phyloP scores from a whole-genome alignment of 2,113 vertebrate genomes.

The Charadrius vociferus region DNA sequence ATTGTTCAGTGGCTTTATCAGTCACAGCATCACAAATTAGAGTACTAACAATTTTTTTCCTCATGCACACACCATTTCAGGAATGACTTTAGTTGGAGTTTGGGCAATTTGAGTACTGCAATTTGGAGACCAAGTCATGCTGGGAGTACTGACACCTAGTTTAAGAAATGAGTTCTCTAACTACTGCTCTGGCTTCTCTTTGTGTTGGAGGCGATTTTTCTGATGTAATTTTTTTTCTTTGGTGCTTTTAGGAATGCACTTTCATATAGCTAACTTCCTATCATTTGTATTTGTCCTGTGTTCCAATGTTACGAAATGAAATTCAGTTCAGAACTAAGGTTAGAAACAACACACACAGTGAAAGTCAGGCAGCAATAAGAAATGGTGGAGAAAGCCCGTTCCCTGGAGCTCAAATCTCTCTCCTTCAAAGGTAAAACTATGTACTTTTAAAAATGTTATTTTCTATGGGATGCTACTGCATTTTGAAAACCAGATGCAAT shows the following conservation, averaged over 20 bases:
- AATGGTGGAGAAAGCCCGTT: not conserved
- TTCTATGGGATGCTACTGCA: not conserved
- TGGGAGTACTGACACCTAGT: not conserved
- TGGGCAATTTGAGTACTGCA: not conserved
- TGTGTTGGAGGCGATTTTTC: not conserved
- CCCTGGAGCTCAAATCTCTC: not conserved
- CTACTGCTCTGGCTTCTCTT: not conserved
- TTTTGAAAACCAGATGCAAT: not conserved
- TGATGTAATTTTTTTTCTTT: not conserved
- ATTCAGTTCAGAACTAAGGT: conserved; percentile 24
- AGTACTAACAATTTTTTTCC: not conserved
- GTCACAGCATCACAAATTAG: not conserved
- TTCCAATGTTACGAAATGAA: not conserved
- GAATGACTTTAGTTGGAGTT: not conserved
- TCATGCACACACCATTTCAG: not conserved
- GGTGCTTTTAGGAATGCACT: not conserved
- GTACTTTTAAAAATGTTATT: not conserved
- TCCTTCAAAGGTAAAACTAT: not conserved
- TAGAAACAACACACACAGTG: not conserved
- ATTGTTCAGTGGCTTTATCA: not conserved
- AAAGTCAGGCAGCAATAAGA: not conserved
- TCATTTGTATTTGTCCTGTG: conserved; percentile 1
- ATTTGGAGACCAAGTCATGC: not conserved
- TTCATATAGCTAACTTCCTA: not conserved
- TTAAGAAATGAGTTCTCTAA: not conserved